Conservation (phyloP, 2,797 vertebrate genomes). For the Sus cebifrons region DNA sequence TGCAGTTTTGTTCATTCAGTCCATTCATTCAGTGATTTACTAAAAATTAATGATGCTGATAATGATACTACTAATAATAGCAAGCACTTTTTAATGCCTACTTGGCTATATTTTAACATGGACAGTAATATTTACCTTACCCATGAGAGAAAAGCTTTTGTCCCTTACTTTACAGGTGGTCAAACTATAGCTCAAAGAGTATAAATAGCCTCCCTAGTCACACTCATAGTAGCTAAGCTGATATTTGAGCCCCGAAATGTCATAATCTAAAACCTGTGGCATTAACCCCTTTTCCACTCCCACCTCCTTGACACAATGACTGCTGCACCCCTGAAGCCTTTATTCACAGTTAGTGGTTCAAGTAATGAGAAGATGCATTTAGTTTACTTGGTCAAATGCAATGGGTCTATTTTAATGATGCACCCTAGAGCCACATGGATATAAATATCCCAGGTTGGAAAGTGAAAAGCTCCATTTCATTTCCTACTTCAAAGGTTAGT, state of each 20-base stretch:
- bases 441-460: not conserved
- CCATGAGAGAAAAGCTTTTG: not conserved
- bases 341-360: not conserved
- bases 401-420: not conserved
- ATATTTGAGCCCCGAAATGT: not conserved
- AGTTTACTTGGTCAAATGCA: not conserved
- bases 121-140: not conserved
- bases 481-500: not conserved
- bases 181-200: constrained; percentile 17
- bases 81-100: not conserved
- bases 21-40: not conserved
- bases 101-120: not conserved
- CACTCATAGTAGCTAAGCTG: not conserved
- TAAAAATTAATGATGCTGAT: not conserved
- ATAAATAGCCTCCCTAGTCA: not conserved
- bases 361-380: not conserved
- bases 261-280: not conserved
- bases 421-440: not conserved
- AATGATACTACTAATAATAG: not conserved
- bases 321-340: not conserved
- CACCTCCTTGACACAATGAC: not conserved
- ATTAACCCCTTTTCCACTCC: not conserved
- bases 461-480: not conserved
- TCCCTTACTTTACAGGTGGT: not conserved
- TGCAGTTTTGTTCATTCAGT: not conserved